A percentile compares a stretch with the other conserved stretches of the same genome.
phyloP scores from a whole-genome alignment of 2,888 invertebrate genomes.

The Polydrusus pterygomalis region DNA sequence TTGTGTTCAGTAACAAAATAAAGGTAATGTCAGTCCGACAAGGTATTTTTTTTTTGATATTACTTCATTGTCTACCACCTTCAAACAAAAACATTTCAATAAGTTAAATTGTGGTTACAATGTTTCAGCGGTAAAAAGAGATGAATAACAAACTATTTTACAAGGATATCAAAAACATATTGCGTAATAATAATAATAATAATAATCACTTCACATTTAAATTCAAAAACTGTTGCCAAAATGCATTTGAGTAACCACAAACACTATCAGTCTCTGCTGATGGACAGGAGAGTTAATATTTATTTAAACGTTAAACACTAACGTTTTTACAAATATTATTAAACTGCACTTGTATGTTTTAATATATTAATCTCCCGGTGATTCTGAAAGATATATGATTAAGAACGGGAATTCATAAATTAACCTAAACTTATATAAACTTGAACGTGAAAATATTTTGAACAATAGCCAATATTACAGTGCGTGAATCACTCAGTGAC shows the following conservation, averaged over 20 bases:
- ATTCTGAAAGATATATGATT: conserved; percentile 6
- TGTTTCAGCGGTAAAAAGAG: too few species aligned
- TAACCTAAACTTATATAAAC: conserved; percentile 22
- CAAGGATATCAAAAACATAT: conserved; percentile 27
- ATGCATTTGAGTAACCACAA: conserved; percentile 26
- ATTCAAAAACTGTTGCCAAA: conserved; percentile 42
- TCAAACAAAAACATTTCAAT: too few species aligned
- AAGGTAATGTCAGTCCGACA: too few species aligned
- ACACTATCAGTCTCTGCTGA: conserved; percentile 4
- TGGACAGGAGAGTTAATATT: not conserved
- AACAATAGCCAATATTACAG: conserved; percentile 33
- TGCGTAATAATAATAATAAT: conserved; percentile 26
- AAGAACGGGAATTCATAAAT: conserved; percentile 22
- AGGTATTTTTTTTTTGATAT: too few species aligned
- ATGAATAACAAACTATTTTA: too few species aligned
- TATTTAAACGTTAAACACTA: not conserved
- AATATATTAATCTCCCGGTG: not conserved
- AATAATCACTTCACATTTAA: conserved; percentile 19
- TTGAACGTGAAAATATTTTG: conserved; percentile 25
- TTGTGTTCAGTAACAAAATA: too few species aligned
- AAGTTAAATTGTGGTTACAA: too few species aligned
- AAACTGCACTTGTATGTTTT: not conserved
- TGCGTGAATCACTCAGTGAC: conserved; percentile 24
- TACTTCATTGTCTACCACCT: too few species aligned
- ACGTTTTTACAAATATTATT: conserved; percentile 7